A percentile compares a stretch with the other conserved stretches of the same genome.
Evolutionary conservation across 2,797 vertebrate genomes (phyloP).

Genomic region (Arnoldichthys spilopterus): DNA sequence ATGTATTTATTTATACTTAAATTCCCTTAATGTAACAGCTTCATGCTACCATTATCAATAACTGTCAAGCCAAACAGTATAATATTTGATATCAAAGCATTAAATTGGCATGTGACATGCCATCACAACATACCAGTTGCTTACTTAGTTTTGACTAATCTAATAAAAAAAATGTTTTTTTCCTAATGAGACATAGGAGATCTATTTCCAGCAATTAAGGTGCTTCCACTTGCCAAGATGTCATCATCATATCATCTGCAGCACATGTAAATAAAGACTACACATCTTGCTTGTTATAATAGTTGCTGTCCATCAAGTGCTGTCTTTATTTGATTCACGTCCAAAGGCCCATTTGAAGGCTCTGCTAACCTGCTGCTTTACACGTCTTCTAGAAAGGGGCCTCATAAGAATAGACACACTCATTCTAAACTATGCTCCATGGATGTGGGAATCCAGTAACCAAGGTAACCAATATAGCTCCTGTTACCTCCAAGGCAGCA

Average conservation of each 20-base stretch:
- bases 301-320: not conserved
- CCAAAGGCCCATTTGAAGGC: not conserved
- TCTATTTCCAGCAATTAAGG: not conserved
- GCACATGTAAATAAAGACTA: not conserved
- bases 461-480: constrained; percentile 54
- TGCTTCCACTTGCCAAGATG: not conserved
- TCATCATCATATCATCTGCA: not conserved
- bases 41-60: no score
- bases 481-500: constrained; percentile 29
- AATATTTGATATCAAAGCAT: no score
- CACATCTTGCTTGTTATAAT: not conserved
- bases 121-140: no score
- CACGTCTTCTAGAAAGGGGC: not conserved
- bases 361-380: constrained; percentile 38
- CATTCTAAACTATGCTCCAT: constrained; percentile 38
- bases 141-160: no score
- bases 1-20: no score
- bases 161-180: not conserved
- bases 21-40: no score
- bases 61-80: no score
- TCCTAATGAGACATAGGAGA: not conserved
- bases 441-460: constrained; percentile 49
- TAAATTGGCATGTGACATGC: no score
- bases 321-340: not conserved
- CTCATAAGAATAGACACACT: constrained; percentile 25